Evolutionary conservation across 2,113 vertebrate genomes (phyloP), one percentile per base, ranked within the genome.

Genomic region (Ochotona curzoniae): DNA sequence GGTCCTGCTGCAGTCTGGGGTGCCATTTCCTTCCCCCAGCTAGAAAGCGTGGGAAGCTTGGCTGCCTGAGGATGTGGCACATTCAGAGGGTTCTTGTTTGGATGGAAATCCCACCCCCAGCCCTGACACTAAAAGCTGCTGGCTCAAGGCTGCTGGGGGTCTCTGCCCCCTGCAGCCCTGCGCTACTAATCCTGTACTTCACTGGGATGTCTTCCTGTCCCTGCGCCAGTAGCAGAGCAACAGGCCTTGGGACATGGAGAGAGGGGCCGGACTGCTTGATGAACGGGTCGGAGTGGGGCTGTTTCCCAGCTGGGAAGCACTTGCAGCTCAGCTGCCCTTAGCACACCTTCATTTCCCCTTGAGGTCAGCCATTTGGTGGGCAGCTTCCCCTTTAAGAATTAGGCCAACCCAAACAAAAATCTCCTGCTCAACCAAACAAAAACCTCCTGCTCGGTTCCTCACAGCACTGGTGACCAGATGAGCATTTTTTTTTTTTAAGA

Each of bases 371-470:
- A 0, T 7, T 60, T 71, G 38, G 75, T 35, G 54, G 89, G 60
- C 85, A 7, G 1, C 82, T 95, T 95, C n/a, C 54, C 90, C 90
- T 94, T 96, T 95, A 96, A 94, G 82, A 90, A n/a, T 94, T 51
- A 67, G n/a, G 70, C 51, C 67, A 57, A 44, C 26, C 51, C 82
- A 32, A 15, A 96, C 91, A 90, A 95, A n/a, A n/a, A n/a, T n/a
- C n/a, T n/a, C n/a, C n/a, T n/a, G n/a, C n/a, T n/a, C n/a, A n/a
- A n/a, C n/a, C n/a, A n/a, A n/a, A n/a, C n/a, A n/a, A n/a, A 95
- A 94, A 91, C 32, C 44, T 79, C 85, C 88, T 92, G 92, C 83
- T 95, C 90, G 51, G 60, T 90, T 96, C 71, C 80, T 91, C 80
- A 92, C 92, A 94, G 83, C 25, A 80, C 64, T 74, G 75, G 89